A percentile compares a stretch with the other conserved stretches of the same genome.
Evolutionary conservation across 2,113 vertebrate genomes (phyloP).

Genomic region (Pandion haliaetus): DNA sequence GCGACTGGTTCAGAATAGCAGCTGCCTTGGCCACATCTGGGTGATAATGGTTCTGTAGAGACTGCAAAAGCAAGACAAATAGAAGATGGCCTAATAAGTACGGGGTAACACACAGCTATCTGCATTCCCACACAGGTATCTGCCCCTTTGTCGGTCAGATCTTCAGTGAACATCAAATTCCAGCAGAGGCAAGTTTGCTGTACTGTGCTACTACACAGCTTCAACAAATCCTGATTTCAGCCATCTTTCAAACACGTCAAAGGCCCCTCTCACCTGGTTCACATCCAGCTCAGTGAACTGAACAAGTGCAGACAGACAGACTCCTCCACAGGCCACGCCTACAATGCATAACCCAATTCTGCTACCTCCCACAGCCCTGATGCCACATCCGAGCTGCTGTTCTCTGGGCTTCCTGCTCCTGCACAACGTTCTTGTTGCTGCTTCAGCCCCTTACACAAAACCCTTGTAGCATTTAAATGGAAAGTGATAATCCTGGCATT

Average conservation of each 20-base stretch:
- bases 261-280: background rate
- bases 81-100: background rate
- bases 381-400: background rate
- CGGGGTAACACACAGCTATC: background rate
- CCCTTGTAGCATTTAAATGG: background rate
- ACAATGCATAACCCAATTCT: background rate
- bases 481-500: background rate
- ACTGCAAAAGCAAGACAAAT: constrained; percentile 60
- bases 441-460: background rate
- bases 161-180: background rate
- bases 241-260: background rate
- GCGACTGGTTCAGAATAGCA: constrained; percentile 75
- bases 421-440: background rate
- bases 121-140: background rate
- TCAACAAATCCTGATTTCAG: background rate
- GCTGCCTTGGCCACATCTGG: constrained; percentile 89
- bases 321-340: background rate
- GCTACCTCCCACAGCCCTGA: background rate
- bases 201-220: background rate
- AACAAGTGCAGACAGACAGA: accelerated
- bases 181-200: background rate
- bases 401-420: background rate
- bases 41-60: constrained; percentile 91
- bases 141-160: background rate
- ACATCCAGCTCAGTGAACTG: background rate